Conservation (phyloP, 2,113 vertebrate species). For the Triplophysa rosa region DNA sequence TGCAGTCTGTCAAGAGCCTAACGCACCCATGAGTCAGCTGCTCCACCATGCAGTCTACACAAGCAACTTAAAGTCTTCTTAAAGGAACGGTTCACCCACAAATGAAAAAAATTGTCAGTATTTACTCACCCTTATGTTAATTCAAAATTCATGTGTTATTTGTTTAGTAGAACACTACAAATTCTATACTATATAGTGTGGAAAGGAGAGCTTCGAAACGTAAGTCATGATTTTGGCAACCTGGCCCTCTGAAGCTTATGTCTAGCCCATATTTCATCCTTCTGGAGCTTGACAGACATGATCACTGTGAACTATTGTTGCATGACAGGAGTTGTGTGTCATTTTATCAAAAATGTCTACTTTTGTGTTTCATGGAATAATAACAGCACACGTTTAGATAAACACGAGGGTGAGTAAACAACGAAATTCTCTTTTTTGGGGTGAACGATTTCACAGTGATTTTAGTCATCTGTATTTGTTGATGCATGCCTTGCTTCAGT, state of each 20-base stretch:
- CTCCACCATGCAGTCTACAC: constrained; percentile 1
- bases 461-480: constrained; percentile 11
- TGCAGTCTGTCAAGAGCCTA: constrained; percentile 12
- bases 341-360: too few species aligned
- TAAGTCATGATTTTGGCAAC: too few species aligned
- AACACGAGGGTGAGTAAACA: background rate
- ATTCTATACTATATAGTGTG: too few species aligned
- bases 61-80: constrained; percentile 7
- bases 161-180: too few species aligned
- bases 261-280: too few species aligned
- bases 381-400: background rate
- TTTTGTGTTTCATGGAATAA: background rate
- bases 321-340: too few species aligned
- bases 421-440: background rate
- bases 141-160: background rate
- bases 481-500: constrained; percentile 33
- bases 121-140: constrained; percentile 5
- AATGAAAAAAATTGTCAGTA: background rate
- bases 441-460: background rate
- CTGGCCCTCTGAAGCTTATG: too few species aligned
- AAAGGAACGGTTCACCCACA: background rate
- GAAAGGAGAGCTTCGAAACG: too few species aligned
- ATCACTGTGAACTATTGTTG: too few species aligned
- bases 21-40: constrained; percentile 39
- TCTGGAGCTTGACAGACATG: too few species aligned